Conservation (phyloP, 2,888 invertebrate genomes). For the Sphaeridia pumilis region DNA sequence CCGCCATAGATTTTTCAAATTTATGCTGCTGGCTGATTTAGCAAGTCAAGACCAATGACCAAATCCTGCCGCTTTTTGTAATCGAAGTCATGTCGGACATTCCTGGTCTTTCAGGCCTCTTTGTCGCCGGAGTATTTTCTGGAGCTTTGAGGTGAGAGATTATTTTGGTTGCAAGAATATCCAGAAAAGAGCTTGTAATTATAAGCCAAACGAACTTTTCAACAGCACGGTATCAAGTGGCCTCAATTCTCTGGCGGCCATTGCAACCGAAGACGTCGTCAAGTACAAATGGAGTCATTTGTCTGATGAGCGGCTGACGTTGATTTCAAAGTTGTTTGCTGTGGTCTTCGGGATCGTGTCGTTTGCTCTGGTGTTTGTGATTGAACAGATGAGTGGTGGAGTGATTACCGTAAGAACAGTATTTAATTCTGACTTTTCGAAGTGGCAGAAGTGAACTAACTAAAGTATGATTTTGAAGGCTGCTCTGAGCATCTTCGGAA, state of each 20-base stretch:
- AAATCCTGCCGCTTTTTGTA: slow-evolving; percentile 79
- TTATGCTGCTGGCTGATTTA: not conserved
- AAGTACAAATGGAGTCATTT: slow-evolving; percentile 27
- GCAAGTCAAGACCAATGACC: slow-evolving; percentile 54
- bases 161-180: too few relatives aligned
- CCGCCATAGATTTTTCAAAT: too few relatives aligned
- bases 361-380: slow-evolving; percentile 70
- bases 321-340: slow-evolving; percentile 58
- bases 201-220: not conserved
- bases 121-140: slow-evolving; percentile 90
- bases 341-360: slow-evolving; percentile 60
- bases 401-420: slow-evolving; percentile 41
- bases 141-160: slow-evolving; percentile 51
- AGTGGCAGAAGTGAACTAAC: not conserved
- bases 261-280: slow-evolving; percentile 49
- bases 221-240: slow-evolving; percentile 88
- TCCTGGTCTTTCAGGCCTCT: slow-evolving; percentile 66
- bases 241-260: slow-evolving; percentile 80
- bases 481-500: slow-evolving; percentile 40
- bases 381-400: slow-evolving; percentile 74
- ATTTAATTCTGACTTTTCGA: too few relatives aligned
- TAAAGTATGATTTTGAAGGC: slow-evolving; percentile 30
- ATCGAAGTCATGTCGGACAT: slow-evolving; percentile 65
- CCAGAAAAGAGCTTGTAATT: too few relatives aligned
- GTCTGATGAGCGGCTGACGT: slow-evolving; percentile 50